Base-by-base conservation (phyloP, 2,797 vertebrate genomes). In the Cirrhinus mrigala region DNA sequence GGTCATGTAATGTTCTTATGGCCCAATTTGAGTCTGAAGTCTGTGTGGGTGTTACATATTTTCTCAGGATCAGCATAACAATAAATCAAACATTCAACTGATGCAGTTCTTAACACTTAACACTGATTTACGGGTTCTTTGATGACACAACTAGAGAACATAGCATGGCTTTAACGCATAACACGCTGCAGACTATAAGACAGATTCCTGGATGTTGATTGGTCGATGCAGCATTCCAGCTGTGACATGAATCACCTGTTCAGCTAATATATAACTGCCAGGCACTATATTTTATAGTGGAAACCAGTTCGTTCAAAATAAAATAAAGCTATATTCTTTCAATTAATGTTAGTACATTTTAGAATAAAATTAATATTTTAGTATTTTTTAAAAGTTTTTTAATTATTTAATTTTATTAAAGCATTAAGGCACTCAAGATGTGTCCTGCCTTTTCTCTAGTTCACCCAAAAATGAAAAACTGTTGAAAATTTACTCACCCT, bases 1-100 rank as follows among this genome's bases (percentile, higher is more conserved):
- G 73, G 8, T 90, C 90, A 90, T 79, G 58, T 91, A 89, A 89
- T 81, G 75, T 33, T 85, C 1, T 2, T 44, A 52, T n/a, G 78
- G 24, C 44, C 24, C 10, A 33, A n/a, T 79, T 64, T 20, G 6
- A 27, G n/a, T 33, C 20, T 29, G 16, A 24, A 77, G 27, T 56
- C 18, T 27, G 56, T 46, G 56, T 79, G 37, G 1, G 8, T 79
- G 24, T 48, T 40, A 79, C 16, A 6, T 18, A 40, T 37, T 29
- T 60, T 79, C 60, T 33, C 6, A 7, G 12, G 3, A 66, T 50
- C 10, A 37, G 33, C 33, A 66, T 15, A 68, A 50, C 4, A 66
- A 80, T 66, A 66, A 50, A 79, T 79, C 78, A 79, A 77, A 10
- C 3, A 7, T 44, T 58, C 58, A 77, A 48, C 44, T 15, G 44